phyloP scores from a whole-genome alignment of 2,797 vertebrate species.

The Paratrypauchen microcephalus region DNA sequence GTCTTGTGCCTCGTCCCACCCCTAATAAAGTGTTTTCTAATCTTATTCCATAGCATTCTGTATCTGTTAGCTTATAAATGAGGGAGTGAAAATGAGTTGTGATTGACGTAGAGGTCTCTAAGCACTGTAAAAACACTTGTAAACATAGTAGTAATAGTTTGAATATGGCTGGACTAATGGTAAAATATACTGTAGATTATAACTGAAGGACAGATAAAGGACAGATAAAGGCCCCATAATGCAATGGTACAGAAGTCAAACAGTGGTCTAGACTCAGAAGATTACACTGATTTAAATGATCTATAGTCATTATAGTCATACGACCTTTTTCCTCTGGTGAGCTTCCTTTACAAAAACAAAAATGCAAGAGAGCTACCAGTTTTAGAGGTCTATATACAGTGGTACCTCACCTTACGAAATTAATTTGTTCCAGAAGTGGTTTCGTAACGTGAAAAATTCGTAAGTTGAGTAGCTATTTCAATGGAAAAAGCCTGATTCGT shows the following conservation, averaged over 20 bases:
- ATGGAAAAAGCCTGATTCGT: too few species aligned
- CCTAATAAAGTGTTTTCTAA: neutral
- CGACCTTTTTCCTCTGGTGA: too few species aligned
- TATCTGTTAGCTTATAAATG: constrained; percentile 53
- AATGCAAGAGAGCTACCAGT: too few species aligned
- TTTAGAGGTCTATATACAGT: too few species aligned
- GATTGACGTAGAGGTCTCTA: neutral
- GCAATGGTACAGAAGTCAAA: constrained; percentile 3
- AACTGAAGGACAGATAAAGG: too few species aligned
- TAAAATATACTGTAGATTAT: neutral
- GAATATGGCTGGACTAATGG: neutral
- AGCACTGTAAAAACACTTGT: neutral
- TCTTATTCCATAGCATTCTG: constrained; percentile 40
- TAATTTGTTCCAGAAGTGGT: too few species aligned
- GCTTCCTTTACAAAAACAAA: too few species aligned
- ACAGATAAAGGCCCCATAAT: neutral
- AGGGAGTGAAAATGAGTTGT: constrained; percentile 14
- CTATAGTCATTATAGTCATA: too few species aligned
- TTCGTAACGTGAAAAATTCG: too few species aligned
- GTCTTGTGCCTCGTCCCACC: too few species aligned
- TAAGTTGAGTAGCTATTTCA: too few species aligned
- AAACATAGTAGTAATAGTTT: neutral
- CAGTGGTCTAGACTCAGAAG: neutral
- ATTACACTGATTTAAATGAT: neutral
- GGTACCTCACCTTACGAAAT: too few species aligned